Conservation (phyloP, 2,797 vertebrate genomes). For the Lacerta viridis region DNA sequence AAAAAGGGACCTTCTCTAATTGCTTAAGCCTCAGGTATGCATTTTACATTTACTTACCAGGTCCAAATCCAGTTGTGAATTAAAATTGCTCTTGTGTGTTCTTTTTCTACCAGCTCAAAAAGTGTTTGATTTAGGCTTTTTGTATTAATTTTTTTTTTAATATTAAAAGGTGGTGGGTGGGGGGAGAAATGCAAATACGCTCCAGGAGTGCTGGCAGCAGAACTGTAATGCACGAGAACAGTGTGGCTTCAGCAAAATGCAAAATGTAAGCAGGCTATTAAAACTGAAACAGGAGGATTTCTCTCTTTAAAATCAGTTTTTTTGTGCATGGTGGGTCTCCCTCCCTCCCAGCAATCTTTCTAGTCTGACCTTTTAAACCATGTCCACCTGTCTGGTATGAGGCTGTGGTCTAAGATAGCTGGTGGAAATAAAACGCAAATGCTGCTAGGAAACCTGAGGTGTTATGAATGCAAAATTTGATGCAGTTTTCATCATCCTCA, state of each 20-base stretch:
- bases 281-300: conserved; percentile 15
- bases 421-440: conserved; percentile 49
- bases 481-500: conserved; percentile 30
- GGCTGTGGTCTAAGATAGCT: conserved; percentile 31
- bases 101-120: conserved; percentile 47
- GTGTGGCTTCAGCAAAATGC: conserved; percentile 36
- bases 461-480: conserved; percentile 2
- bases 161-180: neutral
- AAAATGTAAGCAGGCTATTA: conserved; percentile 44
- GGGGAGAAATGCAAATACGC: conserved; percentile 38
- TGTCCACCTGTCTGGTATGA: conserved; percentile 63
- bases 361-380: conserved; percentile 50
- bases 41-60: conserved; percentile 64
- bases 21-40: conserved; percentile 58
- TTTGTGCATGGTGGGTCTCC: too few species aligned
- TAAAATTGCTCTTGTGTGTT: conserved; percentile 18
- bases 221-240: conserved; percentile 58
- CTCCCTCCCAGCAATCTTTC: too few species aligned
- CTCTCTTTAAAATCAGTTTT: too few species aligned
- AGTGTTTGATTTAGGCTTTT: conserved; percentile 47
- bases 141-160: neutral
- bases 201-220: conserved; percentile 53
- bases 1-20: conserved; percentile 58
- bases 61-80: conserved; percentile 49
- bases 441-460: neutral